Evolutionary conservation across 2,888 invertebrate genomes (phyloP).

Genomic region (Diplolepis rosae): DNA sequence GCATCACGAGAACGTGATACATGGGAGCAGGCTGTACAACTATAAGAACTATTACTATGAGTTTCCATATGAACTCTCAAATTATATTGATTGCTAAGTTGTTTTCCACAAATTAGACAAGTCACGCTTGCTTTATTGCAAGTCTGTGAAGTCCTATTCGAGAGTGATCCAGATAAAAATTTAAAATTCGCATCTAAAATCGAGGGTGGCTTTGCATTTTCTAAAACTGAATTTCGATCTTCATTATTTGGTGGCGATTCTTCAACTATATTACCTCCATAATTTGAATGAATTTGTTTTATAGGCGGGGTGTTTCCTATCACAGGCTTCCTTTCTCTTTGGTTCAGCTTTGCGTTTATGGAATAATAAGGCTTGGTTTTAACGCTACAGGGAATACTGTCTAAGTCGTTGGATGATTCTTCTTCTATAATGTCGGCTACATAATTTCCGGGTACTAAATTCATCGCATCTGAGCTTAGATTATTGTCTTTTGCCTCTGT

Average conservation of each 20-base stretch:
- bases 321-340: constrained; percentile 62
- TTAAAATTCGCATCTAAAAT: constrained; percentile 64
- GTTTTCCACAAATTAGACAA: constrained; percentile 90
- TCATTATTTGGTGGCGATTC: constrained; percentile 47
- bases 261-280: constrained; percentile 48
- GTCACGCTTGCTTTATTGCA: constrained; percentile 76
- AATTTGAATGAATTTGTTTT: constrained; percentile 53
- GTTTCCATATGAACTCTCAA: constrained; percentile 93
- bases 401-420: constrained; percentile 60
- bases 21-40: constrained; percentile 90
- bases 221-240: constrained; percentile 59
- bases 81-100: constrained; percentile 92
- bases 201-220: constrained; percentile 62
- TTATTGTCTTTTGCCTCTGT: constrained; percentile 55
- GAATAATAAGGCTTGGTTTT: constrained; percentile 72
- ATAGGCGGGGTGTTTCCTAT: constrained; percentile 48
- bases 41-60: constrained; percentile 90
- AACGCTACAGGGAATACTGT: constrained; percentile 66
- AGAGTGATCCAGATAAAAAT: constrained; percentile 57
- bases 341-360: constrained; percentile 70
- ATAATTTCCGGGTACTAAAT: constrained; percentile 45
- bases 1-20: constrained; percentile 92
- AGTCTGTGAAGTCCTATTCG: constrained; percentile 57
- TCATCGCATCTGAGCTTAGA: constrained; percentile 48
- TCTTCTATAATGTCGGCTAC: constrained; percentile 58